Evolutionary conservation across 1,140 invertebrate genomes (phyloP), one percentile per base, ranked within the genome.

Genomic region (Diorhabda elongata): DNA sequence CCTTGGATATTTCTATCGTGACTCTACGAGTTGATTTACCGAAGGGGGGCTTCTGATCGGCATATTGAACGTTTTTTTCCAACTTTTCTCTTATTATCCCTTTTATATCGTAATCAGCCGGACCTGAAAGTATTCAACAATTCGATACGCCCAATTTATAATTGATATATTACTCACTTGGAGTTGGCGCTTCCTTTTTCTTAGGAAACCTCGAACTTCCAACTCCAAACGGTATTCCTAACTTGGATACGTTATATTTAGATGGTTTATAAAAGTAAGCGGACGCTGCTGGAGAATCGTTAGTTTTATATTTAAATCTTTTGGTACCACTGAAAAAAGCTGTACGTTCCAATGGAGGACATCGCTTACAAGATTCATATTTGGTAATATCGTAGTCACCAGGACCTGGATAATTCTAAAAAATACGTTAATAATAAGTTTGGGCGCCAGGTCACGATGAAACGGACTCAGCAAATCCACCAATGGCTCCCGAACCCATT

Each of bases 41-140:
- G 56, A 73, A 73, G 6, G 70, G 72, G n/a, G 66, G 59, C 5
- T 68, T 42, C 4, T 61, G 56, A 3, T 43, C n/a, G 3, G 67
- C 56, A 58, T 64, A 73, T 4, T 52, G 41, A 42, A 62, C 58
- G 42, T 42, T 47, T 45, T 73, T 73, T 2, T 47, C 61, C 8
- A 52, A 42, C 64, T 68, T 70, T 42, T 70, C 69, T n/a, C 57
- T 42, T 9, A 73, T 44, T 2, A 69, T 5, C 3, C 69, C 43
- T 11, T 68, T 70, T 8, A 73, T 64, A 9, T 67, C 41, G 69
- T 73, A 73, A 43, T 7, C 44, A 58, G 61, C 66, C 26, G 71
- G 68, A 4, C 71, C 71, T 71, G 41, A 45, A 64, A 44, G 5
- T 52, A 52, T 52, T 52, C 9, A 52, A 52, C 47, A 52, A 5